phyloP scores from a whole-genome alignment of 1,140 invertebrate genomes.

The Ceratoteleas bidentatus region DNA sequence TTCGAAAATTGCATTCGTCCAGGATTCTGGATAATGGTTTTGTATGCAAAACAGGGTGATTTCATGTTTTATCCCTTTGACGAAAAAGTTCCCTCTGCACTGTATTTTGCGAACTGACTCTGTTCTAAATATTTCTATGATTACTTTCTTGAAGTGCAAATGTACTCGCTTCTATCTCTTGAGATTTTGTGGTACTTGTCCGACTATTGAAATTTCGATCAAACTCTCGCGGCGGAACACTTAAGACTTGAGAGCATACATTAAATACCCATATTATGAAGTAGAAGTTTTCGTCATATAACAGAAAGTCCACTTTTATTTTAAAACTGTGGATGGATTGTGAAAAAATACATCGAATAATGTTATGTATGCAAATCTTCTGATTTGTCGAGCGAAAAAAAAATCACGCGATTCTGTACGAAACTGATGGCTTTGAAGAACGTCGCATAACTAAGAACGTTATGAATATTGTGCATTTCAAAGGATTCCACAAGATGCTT shows the following conservation, averaged over 20 bases:
- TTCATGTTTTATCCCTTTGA: constrained; percentile 8
- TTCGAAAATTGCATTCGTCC: neutral
- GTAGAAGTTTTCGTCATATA: too few species aligned
- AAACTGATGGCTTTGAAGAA: too few species aligned
- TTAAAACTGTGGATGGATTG: too few species aligned
- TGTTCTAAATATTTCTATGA: constrained; percentile 37
- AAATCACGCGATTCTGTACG: too few species aligned
- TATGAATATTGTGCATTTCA: too few species aligned
- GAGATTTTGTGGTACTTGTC: constrained; percentile 26
- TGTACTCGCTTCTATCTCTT: constrained; percentile 23
- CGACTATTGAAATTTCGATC: constrained; percentile 36
- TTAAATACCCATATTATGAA: too few species aligned
- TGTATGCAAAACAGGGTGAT: neutral
- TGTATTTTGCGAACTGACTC: constrained; percentile 15
- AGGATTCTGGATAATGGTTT: neutral
- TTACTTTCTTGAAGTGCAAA: constrained; percentile 38
- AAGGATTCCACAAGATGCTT: too few species aligned
- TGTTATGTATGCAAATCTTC: too few species aligned
- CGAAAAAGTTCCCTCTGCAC: constrained; percentile 1
- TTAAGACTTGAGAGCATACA: constrained; percentile 24
- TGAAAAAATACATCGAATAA: too few species aligned
- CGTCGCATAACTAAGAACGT: too few species aligned
- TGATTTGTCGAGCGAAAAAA: too few species aligned
- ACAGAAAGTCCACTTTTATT: too few species aligned
- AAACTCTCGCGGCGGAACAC: constrained; percentile 21